Evolutionary conservation across 2,797 vertebrate species (phyloP).

Genomic region (Limnodromus scolopaceus): DNA sequence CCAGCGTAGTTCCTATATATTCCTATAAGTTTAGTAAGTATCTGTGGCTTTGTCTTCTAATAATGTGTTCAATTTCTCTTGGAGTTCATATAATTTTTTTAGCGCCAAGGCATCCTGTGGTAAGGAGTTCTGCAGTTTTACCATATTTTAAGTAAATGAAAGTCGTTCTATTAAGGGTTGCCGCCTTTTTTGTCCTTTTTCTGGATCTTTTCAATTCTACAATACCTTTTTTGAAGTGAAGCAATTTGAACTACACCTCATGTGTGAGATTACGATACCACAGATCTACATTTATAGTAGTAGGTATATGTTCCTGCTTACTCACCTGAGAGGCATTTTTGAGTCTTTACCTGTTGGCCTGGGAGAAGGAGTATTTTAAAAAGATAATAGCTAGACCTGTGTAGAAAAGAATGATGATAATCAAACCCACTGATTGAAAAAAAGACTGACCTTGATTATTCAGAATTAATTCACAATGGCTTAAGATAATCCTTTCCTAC

Average conservation of each 20-base stretch:
- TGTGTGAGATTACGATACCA: background rate
- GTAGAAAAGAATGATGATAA: background rate
- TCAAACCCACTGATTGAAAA: too few relatives aligned
- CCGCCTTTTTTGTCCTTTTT: background rate
- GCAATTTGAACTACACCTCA: background rate
- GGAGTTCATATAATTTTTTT: background rate
- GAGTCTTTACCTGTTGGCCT: background rate
- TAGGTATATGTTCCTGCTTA: background rate
- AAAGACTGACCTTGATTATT: background rate
- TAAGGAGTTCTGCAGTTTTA: background rate
- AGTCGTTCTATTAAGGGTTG: background rate
- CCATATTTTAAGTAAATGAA: background rate
- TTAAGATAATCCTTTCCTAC: background rate
- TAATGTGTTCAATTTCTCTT: background rate
- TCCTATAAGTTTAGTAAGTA: background rate
- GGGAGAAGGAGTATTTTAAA: background rate
- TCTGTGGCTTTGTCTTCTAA: background rate
- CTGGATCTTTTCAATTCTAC: background rate
- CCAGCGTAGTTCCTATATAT: accelerated
- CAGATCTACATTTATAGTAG: background rate
- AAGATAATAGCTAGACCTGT: background rate
- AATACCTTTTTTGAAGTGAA: background rate
- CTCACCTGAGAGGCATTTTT: background rate
- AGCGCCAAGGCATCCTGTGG: accelerated
- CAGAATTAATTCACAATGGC: background rate